Evolutionary conservation across 2,797 vertebrate genomes (phyloP).

Genomic region (Gadopsis marmoratus): DNA sequence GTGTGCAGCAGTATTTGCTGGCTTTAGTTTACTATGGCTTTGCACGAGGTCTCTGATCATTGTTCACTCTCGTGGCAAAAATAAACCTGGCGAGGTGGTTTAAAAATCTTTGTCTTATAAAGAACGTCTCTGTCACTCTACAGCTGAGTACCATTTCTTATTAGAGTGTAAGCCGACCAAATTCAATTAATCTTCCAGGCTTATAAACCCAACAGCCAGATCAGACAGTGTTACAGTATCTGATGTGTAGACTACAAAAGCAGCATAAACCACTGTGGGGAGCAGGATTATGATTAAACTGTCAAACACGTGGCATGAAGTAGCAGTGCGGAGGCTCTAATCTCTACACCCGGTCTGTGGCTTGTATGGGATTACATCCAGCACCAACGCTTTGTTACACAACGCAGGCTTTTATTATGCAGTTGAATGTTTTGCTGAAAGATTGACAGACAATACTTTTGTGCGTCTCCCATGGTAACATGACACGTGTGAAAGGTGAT

Average conservation of each 20-base stretch:
- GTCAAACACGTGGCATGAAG: constrained; percentile 46
- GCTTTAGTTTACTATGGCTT: not conserved
- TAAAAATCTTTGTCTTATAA: not conserved
- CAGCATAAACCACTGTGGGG: constrained; percentile 43
- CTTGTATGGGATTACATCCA: constrained; percentile 45
- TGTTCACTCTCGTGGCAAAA: constrained; percentile 7
- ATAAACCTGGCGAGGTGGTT: not conserved
- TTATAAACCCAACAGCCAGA: constrained; percentile 33
- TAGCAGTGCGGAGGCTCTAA: constrained; percentile 38
- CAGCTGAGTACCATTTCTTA: constrained; percentile 8
- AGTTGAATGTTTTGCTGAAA: constrained; percentile 26
- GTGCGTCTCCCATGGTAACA: not conserved
- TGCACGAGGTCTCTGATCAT: not conserved
- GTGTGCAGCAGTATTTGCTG: not conserved
- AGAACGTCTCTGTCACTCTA: not conserved
- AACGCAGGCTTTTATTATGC: constrained; percentile 25
- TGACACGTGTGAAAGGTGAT: not conserved
- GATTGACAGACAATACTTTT: constrained; percentile 8
- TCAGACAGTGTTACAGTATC: constrained; percentile 23
- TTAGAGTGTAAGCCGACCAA: constrained; percentile 12
- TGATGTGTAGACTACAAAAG: constrained; percentile 57
- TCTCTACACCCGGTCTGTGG: constrained; percentile 46
- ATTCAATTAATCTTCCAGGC: constrained; percentile 52
- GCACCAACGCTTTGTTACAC: constrained; percentile 27
- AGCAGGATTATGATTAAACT: constrained; percentile 63